A percentile compares a stretch with the other conserved stretches of the same genome.
phyloP scores from a whole-genome alignment of 2,797 vertebrate genomes.

The Okamejei kenojei region DNA sequence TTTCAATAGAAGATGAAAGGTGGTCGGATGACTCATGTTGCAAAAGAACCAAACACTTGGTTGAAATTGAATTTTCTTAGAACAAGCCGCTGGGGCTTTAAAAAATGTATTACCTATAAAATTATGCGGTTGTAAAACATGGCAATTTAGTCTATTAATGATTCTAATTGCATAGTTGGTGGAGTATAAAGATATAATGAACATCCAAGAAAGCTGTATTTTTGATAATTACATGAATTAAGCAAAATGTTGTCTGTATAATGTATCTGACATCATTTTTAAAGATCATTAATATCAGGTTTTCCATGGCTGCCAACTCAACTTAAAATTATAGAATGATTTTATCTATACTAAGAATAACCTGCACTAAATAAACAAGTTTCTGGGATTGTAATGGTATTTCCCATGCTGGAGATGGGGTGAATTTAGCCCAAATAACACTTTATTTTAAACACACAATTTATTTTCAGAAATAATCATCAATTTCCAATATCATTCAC shows the following conservation, averaged over 20 bases:
- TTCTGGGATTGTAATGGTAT: not conserved
- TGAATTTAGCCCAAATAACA: too few relatives aligned
- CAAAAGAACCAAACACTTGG: not conserved
- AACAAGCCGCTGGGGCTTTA: not conserved
- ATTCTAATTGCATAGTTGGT: slow-evolving; percentile 33
- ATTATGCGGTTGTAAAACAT: not conserved
- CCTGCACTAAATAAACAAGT: not conserved
- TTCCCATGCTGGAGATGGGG: not conserved
- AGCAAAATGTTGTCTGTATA: not conserved
- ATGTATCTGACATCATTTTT: not conserved
- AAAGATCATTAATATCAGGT: not conserved
- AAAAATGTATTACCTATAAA: not conserved
- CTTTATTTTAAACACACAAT: not conserved
- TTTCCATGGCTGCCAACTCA: not conserved
- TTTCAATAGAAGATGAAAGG: slow-evolving; percentile 3
- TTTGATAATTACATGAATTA: slow-evolving; percentile 19
- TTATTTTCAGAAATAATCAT: too few relatives aligned
- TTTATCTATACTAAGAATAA: not conserved
- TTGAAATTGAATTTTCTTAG: slow-evolving; percentile 10
- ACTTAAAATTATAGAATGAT: not conserved
- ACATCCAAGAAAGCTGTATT: not conserved
- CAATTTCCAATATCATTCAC: not conserved
- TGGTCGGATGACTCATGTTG: slow-evolving; percentile 30
- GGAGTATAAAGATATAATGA: not conserved
- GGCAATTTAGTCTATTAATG: slow-evolving; percentile 4